Evolutionary conservation across 2,888 invertebrate genomes (phyloP), one percentile per base, ranked within the genome.

Genomic region (Scrobipalpa atriplicella): DNA sequence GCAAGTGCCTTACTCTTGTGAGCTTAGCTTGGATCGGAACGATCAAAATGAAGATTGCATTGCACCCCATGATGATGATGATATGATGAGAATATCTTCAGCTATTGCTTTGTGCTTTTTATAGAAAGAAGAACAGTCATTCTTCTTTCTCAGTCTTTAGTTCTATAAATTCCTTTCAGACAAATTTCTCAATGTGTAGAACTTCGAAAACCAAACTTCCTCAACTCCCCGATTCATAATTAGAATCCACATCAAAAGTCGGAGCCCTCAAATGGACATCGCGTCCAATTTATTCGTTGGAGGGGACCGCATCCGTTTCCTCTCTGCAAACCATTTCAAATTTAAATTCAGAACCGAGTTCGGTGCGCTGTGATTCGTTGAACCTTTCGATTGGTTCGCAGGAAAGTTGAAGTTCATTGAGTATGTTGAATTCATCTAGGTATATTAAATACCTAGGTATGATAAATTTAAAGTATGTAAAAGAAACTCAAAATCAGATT

Each of bases 271-370:
- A 52, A 51, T 58, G 68, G 66, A 62, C 62, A 65, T 62, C 56
- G 60, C 58, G 19, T 64, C 66, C 68, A 66, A 68, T 68, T 64
- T 64, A 51, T 63, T 52, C 63, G 43, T 39, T 41, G 58, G 68
- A 65, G 68, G 68, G 66, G 66, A 61, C 63, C 65, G 61, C 63
- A 60, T 69, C 69, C 68, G 64, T 39, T 71, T 70, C 71, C 70
- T 67, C 69, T 67, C 16, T 62, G 67, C 52, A 58, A 61, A 68
- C 65, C 56, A 65, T 72, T 71, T 69, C 64, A 69, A 69, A 69
- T 71, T 69, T 69, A 69, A 69, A 71, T 69, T 67, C 62, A 51
- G 66, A 67, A 66, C 61, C 60, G 64, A 29, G 66, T 54, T 66
- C 47, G 36, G 18, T 43, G 52, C 64, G 64, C 56, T 66, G 64